Conservation (phyloP, 2,888 invertebrate species). For the Melanargia galathea region DNA sequence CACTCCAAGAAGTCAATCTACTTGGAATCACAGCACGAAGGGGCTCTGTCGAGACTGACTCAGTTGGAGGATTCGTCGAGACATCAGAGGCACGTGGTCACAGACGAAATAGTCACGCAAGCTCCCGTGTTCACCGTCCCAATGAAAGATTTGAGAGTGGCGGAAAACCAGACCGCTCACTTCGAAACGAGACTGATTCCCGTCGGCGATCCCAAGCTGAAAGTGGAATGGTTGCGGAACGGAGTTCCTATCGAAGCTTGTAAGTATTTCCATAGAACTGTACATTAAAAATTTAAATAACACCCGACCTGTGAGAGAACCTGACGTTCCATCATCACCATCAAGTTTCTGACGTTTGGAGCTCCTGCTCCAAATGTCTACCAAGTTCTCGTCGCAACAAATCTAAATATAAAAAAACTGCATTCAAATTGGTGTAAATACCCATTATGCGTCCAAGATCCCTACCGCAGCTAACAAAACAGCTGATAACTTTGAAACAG, state of each 20-base stretch:
- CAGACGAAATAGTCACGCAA: slow-evolving; percentile 91
- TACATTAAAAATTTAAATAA: no score
- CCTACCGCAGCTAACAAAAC: no score
- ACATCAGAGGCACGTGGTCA: slow-evolving; percentile 87
- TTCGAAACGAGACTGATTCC: slow-evolving; percentile 97
- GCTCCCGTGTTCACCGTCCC: slow-evolving; percentile 97
- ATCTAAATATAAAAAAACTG: no score
- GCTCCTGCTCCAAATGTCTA: no score
- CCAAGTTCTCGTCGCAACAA: no score
- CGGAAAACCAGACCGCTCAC: slow-evolving; percentile 96
- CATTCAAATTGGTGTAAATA: no score
- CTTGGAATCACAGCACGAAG: slow-evolving; percentile 93
- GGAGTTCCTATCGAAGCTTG: slow-evolving; percentile 95
- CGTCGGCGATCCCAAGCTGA: slow-evolving; percentile 95
- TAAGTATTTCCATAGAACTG: slow-evolving; percentile 67
- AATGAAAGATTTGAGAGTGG: slow-evolving; percentile 91
- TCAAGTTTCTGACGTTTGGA: no score
- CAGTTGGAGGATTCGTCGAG: slow-evolving; percentile 91
- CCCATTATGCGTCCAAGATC: no score
- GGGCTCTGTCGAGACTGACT: slow-evolving; percentile 89
- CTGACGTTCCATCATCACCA: no score
- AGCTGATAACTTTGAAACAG: no score
- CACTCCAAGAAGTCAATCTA: slow-evolving; percentile 93
- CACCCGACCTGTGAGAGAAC: no score
- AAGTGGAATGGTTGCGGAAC: slow-evolving; percentile 96